Evolutionary conservation across 2,888 invertebrate genomes (phyloP).

Genomic region (Osmoderma eremita): DNA sequence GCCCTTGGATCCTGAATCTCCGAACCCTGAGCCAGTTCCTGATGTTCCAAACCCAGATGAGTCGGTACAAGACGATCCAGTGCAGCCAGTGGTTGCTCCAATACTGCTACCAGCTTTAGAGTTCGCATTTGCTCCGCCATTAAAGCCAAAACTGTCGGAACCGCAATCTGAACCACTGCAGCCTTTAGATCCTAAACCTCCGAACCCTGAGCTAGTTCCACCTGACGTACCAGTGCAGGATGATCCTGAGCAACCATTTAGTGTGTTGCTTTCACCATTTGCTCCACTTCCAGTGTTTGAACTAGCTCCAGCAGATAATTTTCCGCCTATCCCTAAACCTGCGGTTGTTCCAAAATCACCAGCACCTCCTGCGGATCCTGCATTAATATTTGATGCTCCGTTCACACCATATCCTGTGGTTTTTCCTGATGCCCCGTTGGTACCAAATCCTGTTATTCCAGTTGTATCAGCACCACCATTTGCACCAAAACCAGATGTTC

Average conservation of each 20-base stretch:
- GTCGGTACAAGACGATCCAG: background rate
- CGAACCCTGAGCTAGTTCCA: background rate
- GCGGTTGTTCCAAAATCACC: constrained; percentile 11
- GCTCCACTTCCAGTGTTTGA: constrained; percentile 8
- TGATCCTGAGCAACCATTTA: background rate
- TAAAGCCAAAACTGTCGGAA: background rate
- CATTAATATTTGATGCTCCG: background rate
- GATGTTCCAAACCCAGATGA: background rate
- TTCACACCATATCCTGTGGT: background rate
- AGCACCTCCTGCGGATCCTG: background rate
- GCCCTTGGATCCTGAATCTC: background rate
- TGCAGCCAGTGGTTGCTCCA: background rate
- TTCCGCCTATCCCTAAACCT: constrained; percentile 2
- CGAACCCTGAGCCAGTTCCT: constrained; percentile 5
- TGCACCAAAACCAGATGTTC: background rate
- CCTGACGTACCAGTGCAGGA: background rate
- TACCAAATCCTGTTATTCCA: constrained; percentile 5
- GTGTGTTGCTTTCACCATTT: background rate
- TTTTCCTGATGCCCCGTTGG: background rate
- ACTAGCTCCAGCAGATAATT: background rate
- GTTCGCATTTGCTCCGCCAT: constrained; percentile 3
- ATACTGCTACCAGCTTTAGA: constrained; percentile 12
- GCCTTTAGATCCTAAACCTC: background rate
- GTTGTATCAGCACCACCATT: background rate
- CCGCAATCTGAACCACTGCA: background rate